Base-by-base conservation (phyloP, 1,140 invertebrate species). In the Drosophila ironensis region DNA sequence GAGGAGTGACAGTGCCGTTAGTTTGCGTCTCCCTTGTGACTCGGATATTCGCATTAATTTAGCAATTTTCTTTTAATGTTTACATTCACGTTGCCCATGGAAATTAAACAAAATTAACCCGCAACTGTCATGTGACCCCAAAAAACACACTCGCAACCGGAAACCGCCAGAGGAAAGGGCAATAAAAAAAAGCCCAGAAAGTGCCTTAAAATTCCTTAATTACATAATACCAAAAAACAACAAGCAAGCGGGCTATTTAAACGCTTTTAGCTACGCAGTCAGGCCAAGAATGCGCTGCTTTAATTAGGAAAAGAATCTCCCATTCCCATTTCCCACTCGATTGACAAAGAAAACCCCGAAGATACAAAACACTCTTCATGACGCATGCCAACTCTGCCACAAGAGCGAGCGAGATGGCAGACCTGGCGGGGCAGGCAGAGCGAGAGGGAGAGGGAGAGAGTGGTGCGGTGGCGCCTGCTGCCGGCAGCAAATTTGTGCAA, bases 351-450 rank as follows among this genome's bases (percentile, higher is more conserved):
- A n/a, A n/a, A n/a, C n/a, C n/a, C n/a, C n/a, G n/a, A n/a, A n/a
- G n/a, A n/a, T n/a, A n/a, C 6, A 44, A 53, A 57, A 50, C 54
- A 56, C 20, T 4, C 20, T 57, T 35, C 40, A 87, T 86, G 81
- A 75, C 81, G 71, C 81, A 86, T 71, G 80, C 81, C 86, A 84
- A 84, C 81, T 86, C 80, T 63, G 74, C 51, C 38, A 14, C 41
- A 60, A 48, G 11, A 40, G 41, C 19, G 33, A 52, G 37, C 24
- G 51, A 51, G 24, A 56, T 35, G 19, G 27, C n/a, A n/a, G n/a
- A n/a, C n/a, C 19, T 22, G 12, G 11, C 8, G 12, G 45, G 22
- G 20, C 22, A 33, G 41, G 27, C 51, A 25, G 30, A 27, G 44
- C 22, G 40, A 28, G 30, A 20, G 44, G 35, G 38, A 75, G 60